A percentile compares a stretch with the other conserved stretches of the same genome.
Conservation (phyloP, 2,797 vertebrate species). For the Aeoliscus strigatus region DNA sequence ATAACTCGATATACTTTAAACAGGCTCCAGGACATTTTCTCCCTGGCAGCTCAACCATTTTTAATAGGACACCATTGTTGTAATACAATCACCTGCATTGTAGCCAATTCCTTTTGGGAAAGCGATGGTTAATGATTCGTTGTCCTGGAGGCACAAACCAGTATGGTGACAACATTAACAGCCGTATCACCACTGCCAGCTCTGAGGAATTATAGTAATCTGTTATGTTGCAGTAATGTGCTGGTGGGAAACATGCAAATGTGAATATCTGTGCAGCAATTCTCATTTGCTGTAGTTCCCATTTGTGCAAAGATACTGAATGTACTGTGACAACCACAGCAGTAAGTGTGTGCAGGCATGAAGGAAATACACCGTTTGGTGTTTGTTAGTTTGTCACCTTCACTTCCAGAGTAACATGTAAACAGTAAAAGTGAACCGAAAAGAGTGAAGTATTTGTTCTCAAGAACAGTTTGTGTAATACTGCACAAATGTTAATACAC, state of each 20-base stretch:
- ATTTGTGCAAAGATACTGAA: no score
- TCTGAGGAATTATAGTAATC: conserved; percentile 54
- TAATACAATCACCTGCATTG: conserved; percentile 54
- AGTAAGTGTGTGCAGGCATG: conserved; percentile 10
- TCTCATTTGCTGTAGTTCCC: conserved; percentile 26
- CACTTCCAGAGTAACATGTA: no score
- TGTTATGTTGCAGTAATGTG: conserved; percentile 45
- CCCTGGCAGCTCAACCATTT: conserved; percentile 29
- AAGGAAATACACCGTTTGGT: conserved; percentile 3
- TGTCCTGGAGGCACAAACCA: conserved; percentile 50
- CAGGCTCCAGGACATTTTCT: conserved; percentile 51
- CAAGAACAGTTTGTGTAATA: no score
- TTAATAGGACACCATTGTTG: conserved; percentile 37
- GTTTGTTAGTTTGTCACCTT: no score
- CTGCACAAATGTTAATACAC: no score
- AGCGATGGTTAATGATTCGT: conserved; percentile 47
- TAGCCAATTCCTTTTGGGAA: conserved; percentile 49
- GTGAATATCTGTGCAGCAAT: conserved; percentile 24
- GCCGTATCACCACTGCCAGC: conserved; percentile 49
- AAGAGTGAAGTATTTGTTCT: no score
- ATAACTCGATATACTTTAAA: conserved; percentile 29
- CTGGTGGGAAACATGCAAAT: conserved; percentile 45
- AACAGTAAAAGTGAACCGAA: no score
- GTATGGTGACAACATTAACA: conserved; percentile 48
- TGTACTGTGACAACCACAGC: no score